Evolutionary conservation across 35 echinoderm and acorn worm species (phyloP).

Genomic region (Ptychodera flava): DNA sequence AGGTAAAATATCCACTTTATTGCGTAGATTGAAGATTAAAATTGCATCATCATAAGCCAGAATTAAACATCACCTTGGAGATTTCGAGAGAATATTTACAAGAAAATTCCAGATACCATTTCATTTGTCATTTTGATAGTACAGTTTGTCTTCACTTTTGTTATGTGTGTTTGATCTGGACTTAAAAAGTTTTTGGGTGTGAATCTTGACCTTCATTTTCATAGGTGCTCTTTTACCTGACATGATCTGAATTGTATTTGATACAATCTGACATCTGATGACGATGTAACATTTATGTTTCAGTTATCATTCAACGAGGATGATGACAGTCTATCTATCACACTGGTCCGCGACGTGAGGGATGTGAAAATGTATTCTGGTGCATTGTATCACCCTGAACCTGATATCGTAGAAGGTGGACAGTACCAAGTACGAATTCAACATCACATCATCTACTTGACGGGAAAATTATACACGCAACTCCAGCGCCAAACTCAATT

Average conservation of each 20-base stretch:
- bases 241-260: background rate
- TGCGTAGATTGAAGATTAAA: too few relatives aligned
- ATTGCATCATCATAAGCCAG: too few relatives aligned
- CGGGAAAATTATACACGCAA: background rate
- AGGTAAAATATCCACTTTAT: slow-evolving; percentile 10
- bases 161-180: too few relatives aligned
- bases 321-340: slow-evolving; percentile 14
- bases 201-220: too few relatives aligned
- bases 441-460: background rate
- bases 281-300: background rate
- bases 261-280: background rate
- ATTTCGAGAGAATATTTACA: too few relatives aligned
- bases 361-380: slow-evolving; percentile 5
- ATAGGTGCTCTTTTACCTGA: background rate
- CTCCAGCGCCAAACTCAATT: too few relatives aligned
- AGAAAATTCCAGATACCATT: too few relatives aligned
- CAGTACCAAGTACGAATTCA: background rate
- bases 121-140: too few relatives aligned
- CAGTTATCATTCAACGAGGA: background rate
- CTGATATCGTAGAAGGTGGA: slow-evolving; percentile 5
- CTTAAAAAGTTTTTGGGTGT: too few relatives aligned
- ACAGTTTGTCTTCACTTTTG: too few relatives aligned
- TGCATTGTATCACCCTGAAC: too few relatives aligned
- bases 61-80: too few relatives aligned
- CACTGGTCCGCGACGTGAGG: slow-evolving; percentile 15